These are phyloP conservation scores for Sinhomidia bicolor DNA, from an alignment of 2,888 invertebrate genomes.

Conservation along the genomic window DNA sequence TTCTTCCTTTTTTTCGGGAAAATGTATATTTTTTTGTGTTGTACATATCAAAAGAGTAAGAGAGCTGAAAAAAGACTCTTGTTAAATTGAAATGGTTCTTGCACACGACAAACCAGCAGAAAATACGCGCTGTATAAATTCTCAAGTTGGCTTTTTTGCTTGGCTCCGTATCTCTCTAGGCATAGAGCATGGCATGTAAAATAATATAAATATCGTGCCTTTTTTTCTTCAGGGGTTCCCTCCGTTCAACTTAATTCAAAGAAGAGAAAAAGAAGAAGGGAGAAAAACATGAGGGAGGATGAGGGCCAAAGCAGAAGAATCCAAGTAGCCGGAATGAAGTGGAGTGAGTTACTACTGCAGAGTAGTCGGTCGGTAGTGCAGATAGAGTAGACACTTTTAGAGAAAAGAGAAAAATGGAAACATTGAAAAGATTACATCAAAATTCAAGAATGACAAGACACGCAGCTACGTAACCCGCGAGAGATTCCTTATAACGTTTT, in stretches of 20 bases:
- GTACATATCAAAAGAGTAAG: constrained; percentile 31
- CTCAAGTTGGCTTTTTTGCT: constrained; percentile 57
- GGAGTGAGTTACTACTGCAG: neutral
- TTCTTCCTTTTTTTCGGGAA: neutral
- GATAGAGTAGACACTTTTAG: neutral
- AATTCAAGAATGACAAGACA: constrained; percentile 57
- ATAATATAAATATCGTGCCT: neutral
- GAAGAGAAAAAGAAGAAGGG: no score
- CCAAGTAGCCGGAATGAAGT: neutral
- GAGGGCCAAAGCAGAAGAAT: neutral
- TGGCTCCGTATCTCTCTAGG: constrained; percentile 1
- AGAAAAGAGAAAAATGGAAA: constrained; percentile 20
- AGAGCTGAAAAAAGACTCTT: constrained; percentile 2
- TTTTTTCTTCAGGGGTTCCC: neutral
- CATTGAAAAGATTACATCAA: constrained; percentile 61
- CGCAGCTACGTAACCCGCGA: constrained; percentile 18
- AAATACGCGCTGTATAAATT: neutral
- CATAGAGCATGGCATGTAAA: neutral
- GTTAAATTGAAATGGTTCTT: constrained; percentile 26
- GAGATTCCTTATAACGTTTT: constrained; percentile 40
- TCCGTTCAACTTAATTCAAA: neutral
- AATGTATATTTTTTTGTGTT: neutral
- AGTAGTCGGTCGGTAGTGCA: no score
- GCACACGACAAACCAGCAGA: neutral
- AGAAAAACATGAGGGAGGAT: constrained; percentile 43